phyloP scores from a whole-genome alignment of 2,113 vertebrate genomes.

The Peromyscus polionotus region DNA sequence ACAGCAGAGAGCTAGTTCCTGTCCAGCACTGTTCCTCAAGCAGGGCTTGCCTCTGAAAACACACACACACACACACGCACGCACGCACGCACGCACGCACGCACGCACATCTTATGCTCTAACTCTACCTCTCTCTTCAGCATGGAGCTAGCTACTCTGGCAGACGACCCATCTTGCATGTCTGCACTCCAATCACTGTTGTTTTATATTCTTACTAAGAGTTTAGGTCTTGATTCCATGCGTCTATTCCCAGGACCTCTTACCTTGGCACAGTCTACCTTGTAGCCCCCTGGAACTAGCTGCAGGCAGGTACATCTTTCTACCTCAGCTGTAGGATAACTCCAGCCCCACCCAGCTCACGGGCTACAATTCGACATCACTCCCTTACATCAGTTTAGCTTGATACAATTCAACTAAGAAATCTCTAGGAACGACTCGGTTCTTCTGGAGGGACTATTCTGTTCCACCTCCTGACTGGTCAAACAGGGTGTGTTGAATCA shows the following conservation, averaged over 20 bases:
- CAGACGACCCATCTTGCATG: background rate
- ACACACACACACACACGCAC: background rate
- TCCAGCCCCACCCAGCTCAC: background rate
- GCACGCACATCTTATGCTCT: background rate
- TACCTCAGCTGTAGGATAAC: fast-evolving
- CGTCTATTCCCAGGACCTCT: background rate
- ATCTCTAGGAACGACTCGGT: no score
- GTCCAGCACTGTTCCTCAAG: background rate
- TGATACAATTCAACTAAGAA: background rate
- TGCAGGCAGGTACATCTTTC: background rate
- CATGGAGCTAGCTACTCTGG: background rate
- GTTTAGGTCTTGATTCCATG: background rate
- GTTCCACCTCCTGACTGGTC: background rate
- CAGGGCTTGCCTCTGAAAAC: background rate
- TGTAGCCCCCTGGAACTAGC: background rate
- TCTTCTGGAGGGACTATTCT: background rate
- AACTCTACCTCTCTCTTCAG: background rate
- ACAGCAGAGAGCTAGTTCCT: no score
- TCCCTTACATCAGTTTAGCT: no score
- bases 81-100: background rate
- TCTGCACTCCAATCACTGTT: background rate
- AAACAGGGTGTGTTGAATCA: fast-evolving
- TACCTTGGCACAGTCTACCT: background rate
- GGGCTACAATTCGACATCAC: no score
- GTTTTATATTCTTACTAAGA: background rate